Percentiles rank a stretch among this genome's conserved stretches.
phyloP scores from a whole-genome alignment of 2,888 invertebrate species.

The Acrocyrtus sp. region DNA sequence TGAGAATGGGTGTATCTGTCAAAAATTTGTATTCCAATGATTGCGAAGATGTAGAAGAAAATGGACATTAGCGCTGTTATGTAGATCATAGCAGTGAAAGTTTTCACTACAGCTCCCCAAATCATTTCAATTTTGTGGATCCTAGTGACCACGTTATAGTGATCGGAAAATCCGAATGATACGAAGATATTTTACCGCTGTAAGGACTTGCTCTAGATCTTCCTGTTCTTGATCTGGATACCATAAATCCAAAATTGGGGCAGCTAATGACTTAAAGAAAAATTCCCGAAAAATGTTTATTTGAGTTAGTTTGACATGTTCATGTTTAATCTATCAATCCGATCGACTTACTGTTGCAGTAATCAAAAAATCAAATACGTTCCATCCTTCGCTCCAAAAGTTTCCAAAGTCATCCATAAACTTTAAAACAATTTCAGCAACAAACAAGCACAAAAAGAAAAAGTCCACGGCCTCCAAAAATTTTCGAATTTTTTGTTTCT shows the following conservation, averaged over 20 bases:
- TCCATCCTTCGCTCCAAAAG: constrained; percentile 62
- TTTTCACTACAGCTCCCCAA: constrained; percentile 60
- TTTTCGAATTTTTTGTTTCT: constrained; percentile 6
- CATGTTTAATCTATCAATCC: neutral
- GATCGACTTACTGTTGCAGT: constrained; percentile 19
- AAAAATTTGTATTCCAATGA: constrained; percentile 57
- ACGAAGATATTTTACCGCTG: constrained; percentile 57
- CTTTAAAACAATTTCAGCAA: constrained; percentile 60
- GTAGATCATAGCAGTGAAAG: constrained; percentile 58
- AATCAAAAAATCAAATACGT: constrained; percentile 57
- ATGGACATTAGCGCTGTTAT: constrained; percentile 58
- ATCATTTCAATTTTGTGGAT: constrained; percentile 60
- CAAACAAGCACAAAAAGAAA: constrained; percentile 59
- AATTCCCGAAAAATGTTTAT: neutral
- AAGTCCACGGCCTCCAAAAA: constrained; percentile 57
- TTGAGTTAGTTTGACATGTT: neutral
- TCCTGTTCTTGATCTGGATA: constrained; percentile 52
- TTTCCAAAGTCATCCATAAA: constrained; percentile 59
- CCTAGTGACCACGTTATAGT: constrained; percentile 59
- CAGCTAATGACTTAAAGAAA: constrained; percentile 34
- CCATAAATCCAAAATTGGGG: constrained; percentile 49
- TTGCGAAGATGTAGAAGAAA: constrained; percentile 62
- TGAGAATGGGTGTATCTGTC: constrained; percentile 54
- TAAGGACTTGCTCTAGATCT: constrained; percentile 27
- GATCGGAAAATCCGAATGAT: constrained; percentile 60